These are phyloP conservation scores for Muntiacus muntjak DNA, from an alignment of 2,113 vertebrate species.

Conservation along the genomic window DNA sequence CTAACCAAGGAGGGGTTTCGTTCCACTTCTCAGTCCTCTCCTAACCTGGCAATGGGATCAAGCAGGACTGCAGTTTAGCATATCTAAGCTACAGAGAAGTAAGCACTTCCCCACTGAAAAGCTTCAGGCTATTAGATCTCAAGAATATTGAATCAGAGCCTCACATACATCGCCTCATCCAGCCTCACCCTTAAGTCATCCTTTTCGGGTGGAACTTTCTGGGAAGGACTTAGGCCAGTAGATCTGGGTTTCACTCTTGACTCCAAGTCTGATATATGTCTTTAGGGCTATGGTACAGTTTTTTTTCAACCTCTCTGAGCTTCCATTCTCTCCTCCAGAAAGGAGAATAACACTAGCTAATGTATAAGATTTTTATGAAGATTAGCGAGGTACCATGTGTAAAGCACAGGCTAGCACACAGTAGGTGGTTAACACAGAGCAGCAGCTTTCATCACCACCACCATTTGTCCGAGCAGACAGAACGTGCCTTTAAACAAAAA, in stretches of 20 bases:
- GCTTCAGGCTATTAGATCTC: neutral
- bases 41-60: neutral
- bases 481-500: conserved; percentile 51
- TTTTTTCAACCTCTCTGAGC: neutral
- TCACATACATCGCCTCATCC: neutral
- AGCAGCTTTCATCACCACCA: neutral
- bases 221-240: neutral
- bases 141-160: neutral
- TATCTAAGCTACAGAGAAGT: neutral
- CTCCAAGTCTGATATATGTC: neutral
- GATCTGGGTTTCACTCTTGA: neutral
- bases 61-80: neutral
- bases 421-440: conserved; percentile 35
- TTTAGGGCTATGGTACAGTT: neutral
- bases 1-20: neutral
- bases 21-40: neutral
- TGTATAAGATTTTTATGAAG: neutral
- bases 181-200: neutral
- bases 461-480: neutral
- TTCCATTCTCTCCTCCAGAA: neutral
- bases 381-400: neutral
- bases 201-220: neutral
- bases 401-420: neutral
- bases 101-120: neutral
- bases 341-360: neutral